Evolutionary conservation across 1,140 invertebrate species (phyloP), one percentile per base, ranked within the genome.

Genomic region (Heliconius hewitsoni): DNA sequence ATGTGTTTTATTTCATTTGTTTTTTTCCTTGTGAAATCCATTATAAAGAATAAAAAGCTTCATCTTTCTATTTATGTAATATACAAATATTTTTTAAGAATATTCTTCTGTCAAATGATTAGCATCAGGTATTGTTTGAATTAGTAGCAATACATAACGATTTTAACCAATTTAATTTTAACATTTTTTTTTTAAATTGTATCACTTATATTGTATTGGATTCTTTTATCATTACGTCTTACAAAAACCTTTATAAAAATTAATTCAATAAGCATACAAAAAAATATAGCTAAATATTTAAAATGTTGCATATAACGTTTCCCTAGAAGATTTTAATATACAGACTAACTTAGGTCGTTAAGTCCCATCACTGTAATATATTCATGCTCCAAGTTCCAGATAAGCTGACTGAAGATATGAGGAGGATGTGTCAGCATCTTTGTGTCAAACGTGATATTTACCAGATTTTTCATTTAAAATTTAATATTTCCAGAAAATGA

Each of bases 351-450:
- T 73, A 79, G 60, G 73, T 76, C 78, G 34, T 79, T 79, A 75
- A 74, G 74, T 23, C 70, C 23, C 66, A 52, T 79, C 78, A 76
- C 73, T 76, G 23, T 79, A 79, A 79, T 79, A 72, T 79, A 79
- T 79, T 75, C 78, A 79, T 52, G 52, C 57, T 71, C 78, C 39
- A 71, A 71, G 57, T 79, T 72, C 66, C 46, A 79, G 73, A 52
- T 76, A 79, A 76, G 70, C 74, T 79, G 78, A 79, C 74, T 79
- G 72, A 74, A 79, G 78, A 79, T 79, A 79, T 76, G 42, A 76
- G 73, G 30, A 50, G 13, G 27, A 46, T 76, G 74, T 76, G 73
- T 79, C 78, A 76, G 78, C 78, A 55, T 73, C n/a, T 71, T 30
- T 71, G 57, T 70, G 66, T 34, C 6, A 30, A 9, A 30, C 23